phyloP scores from a whole-genome alignment of 1,140 invertebrate genomes.

The roundworm (Caenorhabditis elegans) region DNA sequence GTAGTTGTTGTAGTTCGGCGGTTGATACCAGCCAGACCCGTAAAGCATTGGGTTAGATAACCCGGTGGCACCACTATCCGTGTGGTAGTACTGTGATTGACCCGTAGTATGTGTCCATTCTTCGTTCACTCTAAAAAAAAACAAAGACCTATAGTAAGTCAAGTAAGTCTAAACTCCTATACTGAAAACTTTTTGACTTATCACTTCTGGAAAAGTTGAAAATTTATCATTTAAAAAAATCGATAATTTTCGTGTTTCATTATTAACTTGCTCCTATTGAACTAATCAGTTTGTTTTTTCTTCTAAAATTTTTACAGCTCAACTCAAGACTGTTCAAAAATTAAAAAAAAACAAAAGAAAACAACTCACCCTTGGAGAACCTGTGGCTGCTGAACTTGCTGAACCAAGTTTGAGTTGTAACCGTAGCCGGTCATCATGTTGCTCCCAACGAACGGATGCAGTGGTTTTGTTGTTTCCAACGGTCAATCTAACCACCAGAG shows the following conservation, averaged over 20 bases:
- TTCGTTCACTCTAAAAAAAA: neutral
- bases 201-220: neutral
- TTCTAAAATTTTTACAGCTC: too few relatives aligned
- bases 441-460: neutral
- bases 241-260: too few relatives aligned
- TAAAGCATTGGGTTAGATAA: neutral
- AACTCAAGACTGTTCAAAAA: too few relatives aligned
- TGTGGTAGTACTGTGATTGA: constrained; percentile 6
- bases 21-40: neutral
- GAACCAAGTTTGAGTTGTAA: constrained; percentile 16
- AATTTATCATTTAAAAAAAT: too few relatives aligned
- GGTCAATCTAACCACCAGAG: constrained; percentile 29
- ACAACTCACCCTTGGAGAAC: neutral
- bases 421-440: constrained; percentile 22
- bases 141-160: too few relatives aligned
- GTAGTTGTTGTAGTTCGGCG: neutral
- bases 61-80: neutral
- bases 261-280: too few relatives aligned
- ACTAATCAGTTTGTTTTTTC: too few relatives aligned
- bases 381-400: constrained; percentile 1
- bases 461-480: neutral
- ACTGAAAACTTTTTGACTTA: neutral
- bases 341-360: too few relatives aligned
- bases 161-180: too few relatives aligned
- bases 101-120: neutral